phyloP scores from a whole-genome alignment of 2,797 vertebrate species.

The Sebastes taczanowskii region DNA sequence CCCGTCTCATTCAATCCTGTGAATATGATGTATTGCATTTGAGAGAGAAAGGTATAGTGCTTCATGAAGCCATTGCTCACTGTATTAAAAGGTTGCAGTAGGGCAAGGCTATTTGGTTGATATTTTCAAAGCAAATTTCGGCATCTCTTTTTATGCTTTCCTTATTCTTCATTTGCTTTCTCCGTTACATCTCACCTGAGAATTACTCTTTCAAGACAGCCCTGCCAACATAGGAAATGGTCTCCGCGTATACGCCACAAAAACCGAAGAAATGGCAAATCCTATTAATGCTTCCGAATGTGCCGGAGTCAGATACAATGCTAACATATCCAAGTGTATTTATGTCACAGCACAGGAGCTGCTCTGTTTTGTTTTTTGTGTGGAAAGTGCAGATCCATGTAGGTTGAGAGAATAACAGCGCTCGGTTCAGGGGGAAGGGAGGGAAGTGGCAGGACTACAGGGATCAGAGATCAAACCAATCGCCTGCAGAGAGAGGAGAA shows the following conservation, averaged over 20 bases:
- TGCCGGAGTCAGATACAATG: conserved; percentile 6
- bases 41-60: neutral
- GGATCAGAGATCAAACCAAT: conserved; percentile 76
- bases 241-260: neutral
- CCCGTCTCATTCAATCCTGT: conserved; percentile 25
- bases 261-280: conserved; percentile 23
- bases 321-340: conserved; percentile 39
- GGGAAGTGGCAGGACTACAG: conserved; percentile 61
- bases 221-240: conserved; percentile 37
- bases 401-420: conserved; percentile 60
- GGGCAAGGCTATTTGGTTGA: conserved; percentile 40
- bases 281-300: conserved; percentile 26
- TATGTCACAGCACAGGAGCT: conserved; percentile 22
- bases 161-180: conserved; percentile 33
- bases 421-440: conserved; percentile 33
- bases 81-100: conserved; percentile 10
- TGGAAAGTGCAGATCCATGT: conserved; percentile 46
- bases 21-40: neutral
- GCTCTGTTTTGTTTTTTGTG: conserved; percentile 30
- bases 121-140: conserved; percentile 56
- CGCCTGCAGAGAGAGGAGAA: conserved; percentile 66
- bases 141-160: conserved; percentile 34
- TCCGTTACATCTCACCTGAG: conserved; percentile 33
- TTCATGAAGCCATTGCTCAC: conserved; percentile 17
- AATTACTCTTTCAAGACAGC: conserved; percentile 40